Evolutionary conservation across 2,797 vertebrate genomes (phyloP).

Genomic region (Diglossa cyanea): DNA sequence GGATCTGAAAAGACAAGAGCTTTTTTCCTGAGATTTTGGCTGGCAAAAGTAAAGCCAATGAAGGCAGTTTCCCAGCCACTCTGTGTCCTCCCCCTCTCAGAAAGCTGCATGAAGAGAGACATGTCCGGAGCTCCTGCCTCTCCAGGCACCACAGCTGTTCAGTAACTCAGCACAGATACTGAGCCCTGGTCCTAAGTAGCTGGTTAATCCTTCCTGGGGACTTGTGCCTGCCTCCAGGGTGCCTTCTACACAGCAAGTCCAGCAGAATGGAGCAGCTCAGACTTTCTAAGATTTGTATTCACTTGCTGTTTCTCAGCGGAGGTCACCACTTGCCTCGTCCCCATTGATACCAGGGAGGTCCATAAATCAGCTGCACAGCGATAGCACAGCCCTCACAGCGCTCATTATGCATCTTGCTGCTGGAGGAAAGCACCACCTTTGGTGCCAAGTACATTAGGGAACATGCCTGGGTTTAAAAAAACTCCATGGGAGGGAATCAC

Average conservation of each 20-base stretch:
- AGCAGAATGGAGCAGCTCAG: not conserved
- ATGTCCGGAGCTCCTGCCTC: not conserved
- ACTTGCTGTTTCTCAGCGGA: not conserved
- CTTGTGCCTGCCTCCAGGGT: not conserved
- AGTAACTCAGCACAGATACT: not conserved
- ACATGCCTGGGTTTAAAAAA: constrained; percentile 12
- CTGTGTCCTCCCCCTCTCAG: not conserved
- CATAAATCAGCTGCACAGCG: not conserved
- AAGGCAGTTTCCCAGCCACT: not conserved
- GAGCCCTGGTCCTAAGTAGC: not conserved
- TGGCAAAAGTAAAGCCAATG: not conserved
- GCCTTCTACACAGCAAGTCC: not conserved
- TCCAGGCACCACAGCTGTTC: not conserved
- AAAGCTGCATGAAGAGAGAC: not conserved
- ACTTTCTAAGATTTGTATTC: not conserved
- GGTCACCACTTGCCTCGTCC: not conserved
- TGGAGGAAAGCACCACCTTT: constrained; percentile 25
- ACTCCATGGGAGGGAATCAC: constrained; percentile 35
- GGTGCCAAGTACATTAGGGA: constrained; percentile 45
- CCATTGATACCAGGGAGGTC: not conserved
- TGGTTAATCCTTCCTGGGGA: not conserved
- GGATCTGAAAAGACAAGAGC: not conserved
- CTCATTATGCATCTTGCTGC: not conserved
- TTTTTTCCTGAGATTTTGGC: not conserved
- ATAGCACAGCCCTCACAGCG: not conserved